Conservation (phyloP, 2,888 invertebrate species). For the Ptychoptera contaminata region DNA sequence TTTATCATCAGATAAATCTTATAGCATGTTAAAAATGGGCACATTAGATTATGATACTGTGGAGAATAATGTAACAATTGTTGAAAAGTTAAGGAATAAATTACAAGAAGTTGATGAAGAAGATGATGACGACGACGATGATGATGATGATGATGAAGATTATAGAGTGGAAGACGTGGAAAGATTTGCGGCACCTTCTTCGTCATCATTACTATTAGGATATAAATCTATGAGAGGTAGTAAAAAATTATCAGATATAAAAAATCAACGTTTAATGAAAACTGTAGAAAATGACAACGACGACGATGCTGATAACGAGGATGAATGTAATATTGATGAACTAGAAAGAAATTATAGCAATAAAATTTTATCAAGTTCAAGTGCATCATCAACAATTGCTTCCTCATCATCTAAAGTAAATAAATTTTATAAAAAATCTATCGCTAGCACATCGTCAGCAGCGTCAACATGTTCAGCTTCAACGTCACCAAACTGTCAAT, state of each 20-base stretch:
- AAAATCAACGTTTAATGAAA: not conserved
- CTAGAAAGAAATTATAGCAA: not conserved
- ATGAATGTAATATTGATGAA: not conserved
- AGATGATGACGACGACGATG: conserved; percentile 10
- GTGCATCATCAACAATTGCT: not conserved
- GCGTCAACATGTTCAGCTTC: conserved; percentile 1
- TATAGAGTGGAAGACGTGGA: conserved; percentile 7
- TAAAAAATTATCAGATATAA: not conserved
- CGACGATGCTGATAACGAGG: not conserved
- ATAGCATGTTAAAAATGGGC: conserved; percentile 11
- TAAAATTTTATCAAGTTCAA: not conserved
- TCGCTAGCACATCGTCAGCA: not conserved
- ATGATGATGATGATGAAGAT: conserved; percentile 15
- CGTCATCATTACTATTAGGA: not conserved
- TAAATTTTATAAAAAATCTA: not conserved
- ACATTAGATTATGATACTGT: not conserved
- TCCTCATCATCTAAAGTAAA: conserved; percentile 2
- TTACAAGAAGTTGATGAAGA: not conserved
- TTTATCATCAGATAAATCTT: conserved; percentile 15
- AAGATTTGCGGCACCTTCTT: not conserved
- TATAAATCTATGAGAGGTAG: not conserved
- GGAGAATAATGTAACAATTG: not conserved
- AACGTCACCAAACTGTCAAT: conserved; percentile 4
- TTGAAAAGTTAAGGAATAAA: not conserved
- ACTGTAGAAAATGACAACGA: not conserved